Base-by-base conservation (phyloP, 2,113 vertebrate species). In the Rhizomys pruinosus region DNA sequence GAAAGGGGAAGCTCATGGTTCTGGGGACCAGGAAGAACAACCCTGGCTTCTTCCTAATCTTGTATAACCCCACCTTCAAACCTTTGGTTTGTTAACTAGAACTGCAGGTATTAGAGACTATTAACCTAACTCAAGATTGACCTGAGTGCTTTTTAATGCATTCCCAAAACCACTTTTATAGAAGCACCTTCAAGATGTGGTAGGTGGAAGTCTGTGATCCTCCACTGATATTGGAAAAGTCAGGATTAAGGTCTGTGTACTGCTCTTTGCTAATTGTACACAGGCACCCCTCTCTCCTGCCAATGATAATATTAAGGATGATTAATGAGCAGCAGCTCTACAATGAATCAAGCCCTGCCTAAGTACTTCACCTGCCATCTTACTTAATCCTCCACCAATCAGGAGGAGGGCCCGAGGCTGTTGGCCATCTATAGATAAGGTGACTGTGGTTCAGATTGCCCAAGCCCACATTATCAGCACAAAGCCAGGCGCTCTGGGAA, bases 171-270 rank as follows among this genome's bases (percentile, higher is more conserved):
- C 5, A 12, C 55, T 34, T 78, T 29, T 16, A 61, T 1, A 25
- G 72, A n/a, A 57, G 7, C 23, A 15, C 32, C 2, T 7, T 3
- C 23, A 7, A 10, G 10, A 0, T 1, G 22, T 0, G 0, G 0
- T 8, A 0, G 2, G 39, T 0, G 20, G 5, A 27, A 61, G 66
- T 5, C 59, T 0, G 37, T 0, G 7, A 8, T 20, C 23, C 39
- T 10, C 5, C 0, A 0, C 0, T 2, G 25, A 57, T 13, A 37
- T 0, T 0, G 34, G n/a, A 47, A n/a, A 19, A 4, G 0, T 7
- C 12, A 2, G 27, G 32, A 11, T 37, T 6, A 23, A 32, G 13
- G 37, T 22, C 23, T 23, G 1, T 8, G 8, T 5, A 0, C 25
- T 29, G n/a, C 59, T 57, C 68, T 25, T 20, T 11, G 13, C 68